Percentiles rank a stretch among this genome's conserved stretches.
Conservation (phyloP, 2,888 invertebrate species). For the Physocephala rufipes region DNA sequence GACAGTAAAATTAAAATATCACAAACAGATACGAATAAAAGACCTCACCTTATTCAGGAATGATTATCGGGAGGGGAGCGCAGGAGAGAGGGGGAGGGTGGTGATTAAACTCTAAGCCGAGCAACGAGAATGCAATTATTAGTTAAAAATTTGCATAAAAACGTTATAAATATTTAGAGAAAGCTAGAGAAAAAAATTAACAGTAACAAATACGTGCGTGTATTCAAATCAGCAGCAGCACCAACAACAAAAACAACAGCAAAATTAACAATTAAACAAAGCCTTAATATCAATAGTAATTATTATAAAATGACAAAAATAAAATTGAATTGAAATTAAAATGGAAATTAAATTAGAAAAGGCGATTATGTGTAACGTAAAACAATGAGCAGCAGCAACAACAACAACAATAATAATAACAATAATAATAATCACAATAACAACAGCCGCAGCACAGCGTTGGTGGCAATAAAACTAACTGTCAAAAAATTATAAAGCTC, state of each 20-base stretch:
- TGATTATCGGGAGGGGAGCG: too few species aligned
- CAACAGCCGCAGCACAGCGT: slow-evolving; percentile 32
- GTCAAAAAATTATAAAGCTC: slow-evolving; percentile 58
- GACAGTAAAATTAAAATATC: slow-evolving; percentile 62
- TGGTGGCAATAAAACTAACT: slow-evolving; percentile 44
- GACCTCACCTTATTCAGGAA: too few species aligned
- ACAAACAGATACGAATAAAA: slow-evolving; percentile 49
- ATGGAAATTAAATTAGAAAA: slow-evolving; percentile 57
- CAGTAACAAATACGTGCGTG: slow-evolving; percentile 19
- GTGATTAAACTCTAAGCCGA: background rate
- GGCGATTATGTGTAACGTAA: slow-evolving; percentile 51
- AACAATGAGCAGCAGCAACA: slow-evolving; percentile 30
- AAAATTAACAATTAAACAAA: slow-evolving; percentile 19
- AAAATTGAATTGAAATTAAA: slow-evolving; percentile 51
- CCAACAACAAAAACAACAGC: slow-evolving; percentile 24
- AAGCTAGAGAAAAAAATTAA: slow-evolving; percentile 44
- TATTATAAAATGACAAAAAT: slow-evolving; percentile 51
- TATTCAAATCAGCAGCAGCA: slow-evolving; percentile 2
- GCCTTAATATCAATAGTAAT: slow-evolving; percentile 46
- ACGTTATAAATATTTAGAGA: slow-evolving; percentile 61
- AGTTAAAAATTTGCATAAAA: slow-evolving; percentile 58
- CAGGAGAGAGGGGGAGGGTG: background rate
- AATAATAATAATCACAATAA: slow-evolving; percentile 40
- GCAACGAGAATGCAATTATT: slow-evolving; percentile 21
- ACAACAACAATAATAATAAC: slow-evolving; percentile 11